Percentiles rank a stretch among this genome's conserved stretches.
These are phyloP conservation scores for Pimephales promelas DNA, from an alignment of 2,113 vertebrate genomes.

Conservation along the genomic window DNA sequence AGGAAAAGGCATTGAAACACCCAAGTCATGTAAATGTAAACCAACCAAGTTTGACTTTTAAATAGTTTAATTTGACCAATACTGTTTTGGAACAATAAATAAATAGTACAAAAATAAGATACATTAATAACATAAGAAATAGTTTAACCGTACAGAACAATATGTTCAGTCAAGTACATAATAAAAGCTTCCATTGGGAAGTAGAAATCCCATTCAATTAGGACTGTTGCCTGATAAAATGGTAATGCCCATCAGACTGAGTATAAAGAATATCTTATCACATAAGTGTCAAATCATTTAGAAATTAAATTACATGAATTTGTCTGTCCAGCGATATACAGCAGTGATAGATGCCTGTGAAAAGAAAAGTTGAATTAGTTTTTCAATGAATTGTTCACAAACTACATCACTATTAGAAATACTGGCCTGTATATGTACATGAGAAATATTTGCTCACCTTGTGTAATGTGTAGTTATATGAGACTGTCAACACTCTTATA, in stretches of 20 bases:
- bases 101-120: neutral
- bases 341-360: neutral
- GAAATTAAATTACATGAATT: neutral
- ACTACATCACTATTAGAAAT: neutral
- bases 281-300: neutral
- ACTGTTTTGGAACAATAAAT: neutral
- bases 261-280: neutral
- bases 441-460: neutral
- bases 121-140: neutral
- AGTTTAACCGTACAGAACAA: slow-evolving; percentile 62
- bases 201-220: slow-evolving; percentile 29
- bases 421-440: neutral
- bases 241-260: neutral
- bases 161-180: slow-evolving; percentile 61
- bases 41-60: neutral
- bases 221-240: neutral
- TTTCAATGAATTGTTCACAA: neutral
- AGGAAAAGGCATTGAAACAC: neutral
- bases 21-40: neutral
- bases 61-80: neutral
- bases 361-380: neutral
- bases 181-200: slow-evolving; percentile 65
- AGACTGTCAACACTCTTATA: slow-evolving; percentile 76
- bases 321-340: neutral
- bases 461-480: slow-evolving; percentile 57